Evolutionary conservation across 2,797 vertebrate genomes (phyloP).

Genomic region (Eupleurogrammus muticus): DNA sequence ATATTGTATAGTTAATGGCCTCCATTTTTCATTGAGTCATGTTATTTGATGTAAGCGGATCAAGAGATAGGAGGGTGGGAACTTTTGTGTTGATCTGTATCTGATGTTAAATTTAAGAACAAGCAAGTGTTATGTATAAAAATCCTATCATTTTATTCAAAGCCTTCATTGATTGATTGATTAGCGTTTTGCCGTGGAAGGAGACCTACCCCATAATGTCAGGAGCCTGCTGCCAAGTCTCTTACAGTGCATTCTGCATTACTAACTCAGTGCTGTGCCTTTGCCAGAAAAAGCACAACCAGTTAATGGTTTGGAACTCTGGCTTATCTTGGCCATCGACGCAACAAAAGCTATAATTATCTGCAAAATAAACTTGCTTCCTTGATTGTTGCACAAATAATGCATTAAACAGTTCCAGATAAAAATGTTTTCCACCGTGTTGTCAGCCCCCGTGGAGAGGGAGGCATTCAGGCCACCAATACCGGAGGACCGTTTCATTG

Average conservation of each 20-base stretch:
- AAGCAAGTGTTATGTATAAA: slow-evolving; percentile 11
- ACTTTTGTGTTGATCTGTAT: slow-evolving; percentile 20
- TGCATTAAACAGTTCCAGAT: slow-evolving; percentile 83
- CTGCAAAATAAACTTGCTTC: slow-evolving; percentile 80
- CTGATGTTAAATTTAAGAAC: slow-evolving; percentile 27
- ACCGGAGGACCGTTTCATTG: slow-evolving; percentile 43
- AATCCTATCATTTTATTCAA: slow-evolving; percentile 2
- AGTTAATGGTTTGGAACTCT: slow-evolving; percentile 78
- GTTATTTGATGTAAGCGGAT: slow-evolving; percentile 53
- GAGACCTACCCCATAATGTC: slow-evolving; percentile 20
- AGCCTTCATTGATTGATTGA: slow-evolving; percentile 19
- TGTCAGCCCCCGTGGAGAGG: slow-evolving; percentile 47
- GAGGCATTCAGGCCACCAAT: slow-evolving; percentile 51
- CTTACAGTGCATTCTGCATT: slow-evolving; percentile 22
- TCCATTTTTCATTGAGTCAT: slow-evolving; percentile 49
- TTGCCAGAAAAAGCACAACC: slow-evolving; percentile 80
- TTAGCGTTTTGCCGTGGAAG: slow-evolving; percentile 20
- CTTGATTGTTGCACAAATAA: slow-evolving; percentile 84
- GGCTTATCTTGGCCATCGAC: slow-evolving; percentile 81
- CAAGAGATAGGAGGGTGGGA: slow-evolving; percentile 49
- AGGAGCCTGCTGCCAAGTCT: slow-evolving; percentile 36
- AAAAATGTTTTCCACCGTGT: slow-evolving; percentile 62
- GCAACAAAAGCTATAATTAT: slow-evolving; percentile 84
- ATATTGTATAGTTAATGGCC: slow-evolving; percentile 52
- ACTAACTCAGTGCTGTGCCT: slow-evolving; percentile 36